Conservation (phyloP, 2,113 vertebrate genomes). For the Chaetodon auriga region DNA sequence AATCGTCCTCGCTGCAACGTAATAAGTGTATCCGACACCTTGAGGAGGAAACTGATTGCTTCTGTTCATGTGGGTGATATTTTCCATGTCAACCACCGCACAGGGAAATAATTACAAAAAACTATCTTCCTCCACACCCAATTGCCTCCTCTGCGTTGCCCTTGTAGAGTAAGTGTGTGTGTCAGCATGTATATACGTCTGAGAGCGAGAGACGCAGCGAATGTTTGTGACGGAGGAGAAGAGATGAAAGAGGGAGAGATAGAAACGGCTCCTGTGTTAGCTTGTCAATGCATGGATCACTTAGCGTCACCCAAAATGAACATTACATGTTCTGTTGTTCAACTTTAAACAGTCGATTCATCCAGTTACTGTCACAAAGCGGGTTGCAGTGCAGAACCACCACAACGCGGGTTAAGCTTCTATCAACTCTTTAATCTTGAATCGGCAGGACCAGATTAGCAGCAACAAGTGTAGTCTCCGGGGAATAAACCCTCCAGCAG, state of each 20-base stretch:
- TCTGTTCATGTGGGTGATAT: slow-evolving; percentile 69
- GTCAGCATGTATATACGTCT: background rate
- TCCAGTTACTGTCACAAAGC: too few relatives aligned
- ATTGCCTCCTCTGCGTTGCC: slow-evolving; percentile 33
- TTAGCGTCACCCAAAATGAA: background rate
- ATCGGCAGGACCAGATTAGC: too few relatives aligned
- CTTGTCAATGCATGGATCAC: background rate
- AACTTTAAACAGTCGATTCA: background rate
- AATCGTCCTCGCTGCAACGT: slow-evolving; percentile 50
- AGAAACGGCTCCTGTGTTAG: background rate
- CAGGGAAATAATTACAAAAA: slow-evolving; percentile 62
- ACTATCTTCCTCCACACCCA: slow-evolving; percentile 46
- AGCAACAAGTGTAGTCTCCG: too few relatives aligned
- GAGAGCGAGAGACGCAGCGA: background rate
- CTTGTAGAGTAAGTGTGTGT: slow-evolving; percentile 26
- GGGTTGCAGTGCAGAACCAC: too few relatives aligned
- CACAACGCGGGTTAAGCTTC: too few relatives aligned
- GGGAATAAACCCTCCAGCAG: too few relatives aligned
- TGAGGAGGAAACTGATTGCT: slow-evolving; percentile 76
- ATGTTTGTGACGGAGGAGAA: background rate
- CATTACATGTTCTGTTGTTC: background rate
- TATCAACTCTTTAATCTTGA: too few relatives aligned
- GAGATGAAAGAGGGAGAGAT: background rate
- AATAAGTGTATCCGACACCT: slow-evolving; percentile 75
- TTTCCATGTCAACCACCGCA: slow-evolving; percentile 51